These are phyloP conservation scores for Zaprionus tsacasi DNA, from an alignment of 1,140 invertebrate genomes.

Conservation along the genomic window DNA sequence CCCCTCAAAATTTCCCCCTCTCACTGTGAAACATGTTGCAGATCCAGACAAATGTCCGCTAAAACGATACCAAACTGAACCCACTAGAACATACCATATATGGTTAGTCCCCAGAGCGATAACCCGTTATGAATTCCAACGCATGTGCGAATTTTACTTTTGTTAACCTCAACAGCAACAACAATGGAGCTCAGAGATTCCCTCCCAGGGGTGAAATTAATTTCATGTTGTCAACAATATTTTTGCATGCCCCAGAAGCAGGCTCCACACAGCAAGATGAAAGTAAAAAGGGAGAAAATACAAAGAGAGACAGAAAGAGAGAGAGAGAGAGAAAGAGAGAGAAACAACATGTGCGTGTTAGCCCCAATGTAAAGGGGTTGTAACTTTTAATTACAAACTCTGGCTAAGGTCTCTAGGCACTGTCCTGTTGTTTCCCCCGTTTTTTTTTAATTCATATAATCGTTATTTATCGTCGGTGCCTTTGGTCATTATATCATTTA, in stretches of 20 bases:
- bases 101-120: slow-evolving; percentile 16
- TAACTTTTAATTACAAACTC: slow-evolving; percentile 74
- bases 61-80: neutral
- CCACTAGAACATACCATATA: neutral
- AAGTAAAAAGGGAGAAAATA: neutral
- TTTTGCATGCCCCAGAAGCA: slow-evolving; percentile 43
- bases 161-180: slow-evolving; percentile 12
- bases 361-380: slow-evolving; percentile 37
- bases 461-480: slow-evolving; percentile 55
- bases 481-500: slow-evolving; percentile 64
- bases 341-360: neutral
- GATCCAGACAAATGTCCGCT: slow-evolving; percentile 30
- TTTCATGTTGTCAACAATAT: slow-evolving; percentile 69
- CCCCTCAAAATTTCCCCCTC: neutral
- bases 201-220: slow-evolving; percentile 60
- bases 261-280: slow-evolving; percentile 7
- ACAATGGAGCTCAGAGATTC: slow-evolving; percentile 19
- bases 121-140: slow-evolving; percentile 48
- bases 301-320: neutral
- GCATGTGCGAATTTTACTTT: slow-evolving; percentile 40
- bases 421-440: neutral
- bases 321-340: neutral
- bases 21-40: slow-evolving; percentile 19
- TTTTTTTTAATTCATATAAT: slow-evolving; percentile 66
- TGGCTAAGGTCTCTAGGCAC: slow-evolving; percentile 16